phyloP scores from a whole-genome alignment of 2,888 invertebrate species.

The Bruchidius siliquastri region DNA sequence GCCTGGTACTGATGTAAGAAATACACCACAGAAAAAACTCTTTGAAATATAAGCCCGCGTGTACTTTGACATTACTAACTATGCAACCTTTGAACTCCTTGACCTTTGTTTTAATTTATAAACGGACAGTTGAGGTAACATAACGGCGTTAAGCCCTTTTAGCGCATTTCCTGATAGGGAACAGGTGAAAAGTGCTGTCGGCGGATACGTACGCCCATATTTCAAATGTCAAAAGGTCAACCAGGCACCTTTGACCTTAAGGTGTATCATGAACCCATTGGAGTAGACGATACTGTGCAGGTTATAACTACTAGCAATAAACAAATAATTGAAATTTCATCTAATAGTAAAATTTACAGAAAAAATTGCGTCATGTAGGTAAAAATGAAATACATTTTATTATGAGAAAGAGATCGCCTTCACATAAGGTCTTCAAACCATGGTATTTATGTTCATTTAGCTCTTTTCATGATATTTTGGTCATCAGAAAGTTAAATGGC shows the following conservation, averaged over 20 bases:
- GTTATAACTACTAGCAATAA: too few relatives aligned
- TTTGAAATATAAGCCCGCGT: neutral
- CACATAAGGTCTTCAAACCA: too few relatives aligned
- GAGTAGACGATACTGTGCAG: too few relatives aligned
- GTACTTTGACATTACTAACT: neutral
- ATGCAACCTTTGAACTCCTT: constrained; percentile 1
- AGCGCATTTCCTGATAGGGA: constrained; percentile 13
- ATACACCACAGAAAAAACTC: neutral
- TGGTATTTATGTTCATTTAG: too few relatives aligned
- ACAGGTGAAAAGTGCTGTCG: constrained; percentile 1
- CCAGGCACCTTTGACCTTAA: constrained; percentile 17
- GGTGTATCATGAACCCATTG: neutral
- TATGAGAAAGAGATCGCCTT: too few relatives aligned
- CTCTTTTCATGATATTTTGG: too few relatives aligned
- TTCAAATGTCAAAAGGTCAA: constrained; percentile 36
- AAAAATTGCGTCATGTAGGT: too few relatives aligned
- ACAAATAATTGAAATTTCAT: too few relatives aligned
- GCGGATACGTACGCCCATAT: constrained; percentile 6
- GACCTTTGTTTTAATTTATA: constrained; percentile 10
- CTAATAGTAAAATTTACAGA: too few relatives aligned
- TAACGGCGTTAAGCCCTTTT: constrained; percentile 9
- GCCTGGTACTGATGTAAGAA: neutral
- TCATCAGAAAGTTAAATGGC: too few relatives aligned
- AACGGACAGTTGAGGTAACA: constrained; percentile 6
- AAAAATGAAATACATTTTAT: too few relatives aligned